These are phyloP conservation scores for Bruchidius siliquastri DNA, from an alignment of 2,888 invertebrate genomes.

Conservation along the genomic window DNA sequence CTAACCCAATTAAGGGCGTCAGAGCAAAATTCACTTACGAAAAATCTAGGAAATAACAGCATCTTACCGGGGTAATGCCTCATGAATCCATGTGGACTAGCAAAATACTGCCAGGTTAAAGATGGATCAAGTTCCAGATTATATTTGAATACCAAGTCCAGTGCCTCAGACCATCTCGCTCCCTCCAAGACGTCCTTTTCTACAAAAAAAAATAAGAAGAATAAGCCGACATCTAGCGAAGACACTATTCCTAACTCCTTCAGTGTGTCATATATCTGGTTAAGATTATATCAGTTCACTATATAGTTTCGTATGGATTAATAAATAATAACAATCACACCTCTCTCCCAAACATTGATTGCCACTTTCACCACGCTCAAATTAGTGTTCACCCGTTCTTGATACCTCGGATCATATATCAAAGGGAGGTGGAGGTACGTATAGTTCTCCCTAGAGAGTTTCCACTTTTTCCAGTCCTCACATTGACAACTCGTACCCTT, in stretches of 20 bases:
- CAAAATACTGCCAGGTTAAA: conserved; percentile 96
- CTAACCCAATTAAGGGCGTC: too few species aligned
- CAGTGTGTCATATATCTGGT: too few species aligned
- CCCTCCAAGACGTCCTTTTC: conserved; percentile 82
- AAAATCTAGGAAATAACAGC: too few species aligned
- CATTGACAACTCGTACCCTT: conserved; percentile 25
- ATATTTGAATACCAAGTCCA: conserved; percentile 83
- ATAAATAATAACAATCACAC: too few species aligned
- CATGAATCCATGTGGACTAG: conserved; percentile 94
- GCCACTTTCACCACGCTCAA: conserved; percentile 88
- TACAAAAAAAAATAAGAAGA: too few species aligned
- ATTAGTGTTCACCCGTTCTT: conserved; percentile 67
- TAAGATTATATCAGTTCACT: too few species aligned
- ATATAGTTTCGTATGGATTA: too few species aligned
- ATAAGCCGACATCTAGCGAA: too few species aligned
- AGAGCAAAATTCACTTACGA: too few species aligned
- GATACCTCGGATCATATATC: conserved; percentile 66
- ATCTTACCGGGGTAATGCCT: conserved; percentile 86
- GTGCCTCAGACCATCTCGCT: conserved; percentile 89
- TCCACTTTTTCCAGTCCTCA: conserved; percentile 17
- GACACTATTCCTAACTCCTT: too few species aligned
- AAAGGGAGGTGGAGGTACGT: conserved; percentile 50
- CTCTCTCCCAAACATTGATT: conserved; percentile 86
- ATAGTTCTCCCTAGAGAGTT: conserved; percentile 47
- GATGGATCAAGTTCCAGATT: conserved; percentile 84